A percentile compares a stretch with the other conserved stretches of the same genome.
Conservation (phyloP, 2,888 invertebrate genomes). For the Barypeithes pellucidus region DNA sequence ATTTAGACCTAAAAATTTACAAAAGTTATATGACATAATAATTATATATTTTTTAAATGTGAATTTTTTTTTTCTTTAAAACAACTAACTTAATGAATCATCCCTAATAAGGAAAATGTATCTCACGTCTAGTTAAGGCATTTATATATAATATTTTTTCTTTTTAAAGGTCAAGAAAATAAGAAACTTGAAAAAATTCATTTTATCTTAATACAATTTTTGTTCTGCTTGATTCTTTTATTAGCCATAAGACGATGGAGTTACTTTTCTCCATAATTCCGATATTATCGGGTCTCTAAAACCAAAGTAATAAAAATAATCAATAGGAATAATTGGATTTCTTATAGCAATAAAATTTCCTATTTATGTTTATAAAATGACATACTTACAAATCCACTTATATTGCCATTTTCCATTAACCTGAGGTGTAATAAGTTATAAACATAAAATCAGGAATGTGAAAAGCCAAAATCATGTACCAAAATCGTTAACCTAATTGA, state of each 20-base stretch:
- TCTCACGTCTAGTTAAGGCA: too few relatives aligned
- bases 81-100: too few relatives aligned
- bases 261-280: neutral
- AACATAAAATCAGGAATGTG: slow-evolving; percentile 60
- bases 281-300: slow-evolving; percentile 4
- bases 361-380: slow-evolving; percentile 23
- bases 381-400: slow-evolving; percentile 44
- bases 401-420: slow-evolving; percentile 50
- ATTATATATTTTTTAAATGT: too few relatives aligned
- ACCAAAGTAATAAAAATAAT: slow-evolving; percentile 12
- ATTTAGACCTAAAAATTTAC: too few relatives aligned
- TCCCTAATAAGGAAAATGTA: too few relatives aligned
- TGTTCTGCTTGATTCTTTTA: neutral
- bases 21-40: too few relatives aligned
- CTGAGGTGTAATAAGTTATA: slow-evolving; percentile 53
- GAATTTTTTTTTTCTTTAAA: too few relatives aligned
- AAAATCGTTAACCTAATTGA: slow-evolving; percentile 64
- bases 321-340: slow-evolving; percentile 1
- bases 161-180: too few relatives aligned
- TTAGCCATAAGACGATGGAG: neutral
- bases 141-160: too few relatives aligned
- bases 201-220: too few relatives aligned
- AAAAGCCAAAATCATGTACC: slow-evolving; percentile 59
- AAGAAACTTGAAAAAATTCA: too few relatives aligned
- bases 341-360: slow-evolving; percentile 9